Evolutionary conservation across 2,113 vertebrate species (phyloP).

Genomic region (Pachycephala philippinensis): DNA sequence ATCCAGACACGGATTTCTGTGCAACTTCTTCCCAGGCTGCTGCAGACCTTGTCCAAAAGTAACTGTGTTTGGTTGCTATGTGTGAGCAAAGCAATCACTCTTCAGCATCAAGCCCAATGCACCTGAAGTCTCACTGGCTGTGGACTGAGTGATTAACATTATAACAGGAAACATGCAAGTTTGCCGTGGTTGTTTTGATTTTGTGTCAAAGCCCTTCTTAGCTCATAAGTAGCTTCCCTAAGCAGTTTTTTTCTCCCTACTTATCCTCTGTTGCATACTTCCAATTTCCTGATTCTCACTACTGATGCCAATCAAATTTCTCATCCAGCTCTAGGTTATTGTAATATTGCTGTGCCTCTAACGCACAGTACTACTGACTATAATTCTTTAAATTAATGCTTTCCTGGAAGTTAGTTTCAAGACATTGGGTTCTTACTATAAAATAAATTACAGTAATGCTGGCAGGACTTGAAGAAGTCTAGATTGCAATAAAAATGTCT

Average conservation of each 20-base stretch:
- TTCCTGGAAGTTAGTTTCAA: background rate
- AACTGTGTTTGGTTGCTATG: fast-evolving
- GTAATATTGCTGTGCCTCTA: background rate
- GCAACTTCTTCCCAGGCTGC: background rate
- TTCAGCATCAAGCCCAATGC: background rate
- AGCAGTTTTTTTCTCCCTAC: background rate
- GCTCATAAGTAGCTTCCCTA: background rate
- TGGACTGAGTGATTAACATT: background rate
- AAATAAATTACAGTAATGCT: background rate
- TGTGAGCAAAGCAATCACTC: background rate
- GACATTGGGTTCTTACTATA: background rate
- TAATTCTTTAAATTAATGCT: background rate
- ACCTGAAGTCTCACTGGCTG: background rate
- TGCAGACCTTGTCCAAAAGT: background rate
- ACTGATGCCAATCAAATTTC: background rate
- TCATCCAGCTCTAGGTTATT: background rate
- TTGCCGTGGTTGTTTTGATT: background rate
- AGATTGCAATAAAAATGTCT: background rate
- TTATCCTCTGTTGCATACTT: background rate
- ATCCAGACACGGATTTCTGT: background rate
- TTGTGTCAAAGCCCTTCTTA: background rate
- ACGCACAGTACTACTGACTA: background rate
- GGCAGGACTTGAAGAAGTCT: background rate
- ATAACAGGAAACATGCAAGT: background rate
- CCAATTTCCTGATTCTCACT: background rate